phyloP scores from a whole-genome alignment of 2,797 vertebrate species.

The Pseudocheirus occidentalis region DNA sequence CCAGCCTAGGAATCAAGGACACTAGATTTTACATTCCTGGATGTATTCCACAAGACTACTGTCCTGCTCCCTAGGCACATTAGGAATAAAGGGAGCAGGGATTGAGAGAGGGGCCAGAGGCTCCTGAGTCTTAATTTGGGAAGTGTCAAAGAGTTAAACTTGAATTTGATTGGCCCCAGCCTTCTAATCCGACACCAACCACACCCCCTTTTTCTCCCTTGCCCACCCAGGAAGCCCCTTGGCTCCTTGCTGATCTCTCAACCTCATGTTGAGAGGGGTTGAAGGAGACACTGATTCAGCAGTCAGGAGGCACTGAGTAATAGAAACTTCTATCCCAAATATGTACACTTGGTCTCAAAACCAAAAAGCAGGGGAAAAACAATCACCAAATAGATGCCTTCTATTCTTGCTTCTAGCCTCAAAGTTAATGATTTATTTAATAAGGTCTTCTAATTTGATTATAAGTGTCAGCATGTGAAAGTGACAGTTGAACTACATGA shows the following conservation, averaged over 20 bases:
- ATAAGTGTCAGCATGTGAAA: neutral
- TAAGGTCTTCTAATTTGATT: neutral
- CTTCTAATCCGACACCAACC: neutral
- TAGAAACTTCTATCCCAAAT: slow-evolving; percentile 9
- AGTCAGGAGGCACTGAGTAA: slow-evolving; percentile 74
- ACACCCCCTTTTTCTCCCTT: neutral
- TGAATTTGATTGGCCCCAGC: neutral
- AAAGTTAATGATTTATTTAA: neutral
- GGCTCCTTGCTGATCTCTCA: neutral
- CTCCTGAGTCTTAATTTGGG: neutral
- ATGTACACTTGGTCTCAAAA: slow-evolving; percentile 25
- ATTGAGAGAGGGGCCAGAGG: neutral
- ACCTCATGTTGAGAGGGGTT: neutral
- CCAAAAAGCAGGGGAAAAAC: slow-evolving; percentile 25
- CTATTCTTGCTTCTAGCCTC: neutral
- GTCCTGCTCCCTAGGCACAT: neutral
- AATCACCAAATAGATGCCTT: neutral
- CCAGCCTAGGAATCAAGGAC: neutral
- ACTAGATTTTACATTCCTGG: neutral
- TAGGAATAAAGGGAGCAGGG: neutral
- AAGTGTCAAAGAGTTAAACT: slow-evolving; percentile 11
- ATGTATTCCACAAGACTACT: neutral
- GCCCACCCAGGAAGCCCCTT: slow-evolving; percentile 40
- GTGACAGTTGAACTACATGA: slow-evolving; percentile 16
- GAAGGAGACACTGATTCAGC: slow-evolving; percentile 70